Conservation (phyloP, 2,113 vertebrate genomes). For the Zosterops lateralis region DNA sequence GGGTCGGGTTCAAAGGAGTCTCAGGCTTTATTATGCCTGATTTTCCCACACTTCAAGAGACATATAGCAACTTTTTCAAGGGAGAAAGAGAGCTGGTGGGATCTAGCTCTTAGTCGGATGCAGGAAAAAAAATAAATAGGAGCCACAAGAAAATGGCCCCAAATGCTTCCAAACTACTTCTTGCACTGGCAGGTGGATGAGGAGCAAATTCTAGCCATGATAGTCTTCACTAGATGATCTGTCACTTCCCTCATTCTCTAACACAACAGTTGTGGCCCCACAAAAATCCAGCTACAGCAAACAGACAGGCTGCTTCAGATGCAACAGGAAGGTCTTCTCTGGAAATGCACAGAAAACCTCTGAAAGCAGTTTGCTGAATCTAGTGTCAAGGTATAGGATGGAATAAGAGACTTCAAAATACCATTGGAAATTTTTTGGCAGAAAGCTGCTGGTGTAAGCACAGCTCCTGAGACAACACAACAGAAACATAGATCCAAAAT, state of each 20-base stretch:
- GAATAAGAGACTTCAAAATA: not conserved
- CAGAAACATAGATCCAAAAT: not conserved
- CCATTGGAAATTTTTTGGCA: not conserved
- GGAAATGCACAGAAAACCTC: not conserved
- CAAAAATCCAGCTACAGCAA: not conserved
- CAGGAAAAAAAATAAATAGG: not conserved
- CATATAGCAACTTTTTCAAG: not conserved
- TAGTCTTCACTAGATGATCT: not conserved
- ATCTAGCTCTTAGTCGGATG: not conserved
- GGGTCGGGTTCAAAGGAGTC: rapidly evolving
- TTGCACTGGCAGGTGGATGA: not conserved
- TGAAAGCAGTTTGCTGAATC: not conserved
- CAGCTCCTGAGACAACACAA: not conserved
- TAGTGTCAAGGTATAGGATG: not conserved
- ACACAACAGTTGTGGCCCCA: not conserved
- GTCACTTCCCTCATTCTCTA: not conserved
- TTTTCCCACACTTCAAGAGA: not conserved
- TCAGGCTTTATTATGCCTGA: not conserved
- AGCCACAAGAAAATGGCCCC: not conserved
- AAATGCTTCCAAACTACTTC: not conserved
- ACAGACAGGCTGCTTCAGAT: not conserved
- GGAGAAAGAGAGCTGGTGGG: not conserved
- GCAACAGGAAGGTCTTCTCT: not conserved
- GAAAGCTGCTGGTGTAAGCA: not conserved
- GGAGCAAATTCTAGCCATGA: not conserved